These are phyloP conservation scores for Bryconaethiops microstoma DNA, from an alignment of 2,797 vertebrate genomes.

Conservation along the genomic window DNA sequence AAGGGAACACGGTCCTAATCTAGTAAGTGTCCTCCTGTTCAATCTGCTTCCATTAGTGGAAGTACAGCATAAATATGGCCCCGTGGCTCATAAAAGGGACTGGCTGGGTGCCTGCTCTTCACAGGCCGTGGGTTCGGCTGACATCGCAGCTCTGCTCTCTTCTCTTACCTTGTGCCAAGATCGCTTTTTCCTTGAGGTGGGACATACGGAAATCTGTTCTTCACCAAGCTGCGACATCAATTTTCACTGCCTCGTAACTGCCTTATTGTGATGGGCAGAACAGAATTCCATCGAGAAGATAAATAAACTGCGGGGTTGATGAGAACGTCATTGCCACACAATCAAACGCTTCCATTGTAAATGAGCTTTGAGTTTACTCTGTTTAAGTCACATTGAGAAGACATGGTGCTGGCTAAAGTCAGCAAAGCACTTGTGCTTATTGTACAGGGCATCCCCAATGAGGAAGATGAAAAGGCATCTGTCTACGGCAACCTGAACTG, in stretches of 20 bases:
- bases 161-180: slow-evolving; percentile 53
- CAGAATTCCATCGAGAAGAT: slow-evolving; percentile 54
- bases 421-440: slow-evolving; percentile 40
- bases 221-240: slow-evolving; percentile 52
- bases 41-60: slow-evolving; percentile 64
- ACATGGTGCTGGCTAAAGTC: slow-evolving; percentile 39
- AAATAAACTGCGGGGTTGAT: slow-evolving; percentile 47
- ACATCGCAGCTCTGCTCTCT: slow-evolving; percentile 50
- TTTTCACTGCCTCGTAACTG: slow-evolving; percentile 53
- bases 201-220: slow-evolving; percentile 56
- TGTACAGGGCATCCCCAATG: slow-evolving; percentile 33
- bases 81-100: slow-evolving; percentile 58
- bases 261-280: slow-evolving; percentile 48
- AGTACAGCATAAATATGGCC: slow-evolving; percentile 63
- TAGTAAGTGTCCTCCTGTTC: slow-evolving; percentile 57
- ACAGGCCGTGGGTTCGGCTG: slow-evolving; percentile 51
- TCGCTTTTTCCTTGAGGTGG: slow-evolving; percentile 56
- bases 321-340: slow-evolving; percentile 45
- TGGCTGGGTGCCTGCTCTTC: slow-evolving; percentile 58
- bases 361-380: slow-evolving; percentile 40
- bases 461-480: slow-evolving; percentile 28
- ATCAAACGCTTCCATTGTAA: slow-evolving; percentile 39
- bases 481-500: slow-evolving; percentile 28
- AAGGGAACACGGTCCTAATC: slow-evolving; percentile 49
- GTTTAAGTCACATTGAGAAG: slow-evolving; percentile 28